These are phyloP conservation scores for Aphidius gifuensis DNA, from an alignment of 1,140 invertebrate genomes.

Conservation along the genomic window DNA sequence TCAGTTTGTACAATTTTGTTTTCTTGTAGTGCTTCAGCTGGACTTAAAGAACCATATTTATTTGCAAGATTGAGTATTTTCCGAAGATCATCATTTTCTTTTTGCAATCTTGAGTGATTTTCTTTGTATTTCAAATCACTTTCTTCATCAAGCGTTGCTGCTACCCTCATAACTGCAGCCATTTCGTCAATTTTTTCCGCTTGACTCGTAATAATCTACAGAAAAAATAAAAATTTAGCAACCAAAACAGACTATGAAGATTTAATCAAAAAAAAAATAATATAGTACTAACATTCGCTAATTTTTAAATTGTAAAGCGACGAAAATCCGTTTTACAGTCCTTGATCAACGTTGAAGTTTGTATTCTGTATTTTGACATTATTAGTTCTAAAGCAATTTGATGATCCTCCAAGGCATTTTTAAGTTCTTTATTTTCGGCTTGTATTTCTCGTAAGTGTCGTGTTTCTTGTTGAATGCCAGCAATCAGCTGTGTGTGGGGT, in stretches of 20 bases:
- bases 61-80: slow-evolving; percentile 48
- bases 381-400: slow-evolving; percentile 91
- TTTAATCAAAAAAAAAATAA: background rate
- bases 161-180: slow-evolving; percentile 89
- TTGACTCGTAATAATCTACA: slow-evolving; percentile 68
- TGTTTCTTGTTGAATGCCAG: slow-evolving; percentile 89
- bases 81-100: slow-evolving; percentile 76
- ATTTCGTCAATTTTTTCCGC: slow-evolving; percentile 93
- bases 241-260: background rate
- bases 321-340: slow-evolving; percentile 71
- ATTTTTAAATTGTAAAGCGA: slow-evolving; percentile 69
- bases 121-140: slow-evolving; percentile 72
- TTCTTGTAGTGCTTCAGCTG: slow-evolving; percentile 31
- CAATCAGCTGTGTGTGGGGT: slow-evolving; percentile 81
- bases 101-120: slow-evolving; percentile 68
- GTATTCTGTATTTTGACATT: slow-evolving; percentile 96
- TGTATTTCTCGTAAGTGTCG: slow-evolving; percentile 86
- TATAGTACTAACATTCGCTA: slow-evolving; percentile 59
- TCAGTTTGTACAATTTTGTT: slow-evolving; percentile 48
- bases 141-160: slow-evolving; percentile 79
- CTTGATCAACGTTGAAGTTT: slow-evolving; percentile 79
- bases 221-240: slow-evolving; percentile 1
- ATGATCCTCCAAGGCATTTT: slow-evolving; percentile 88
- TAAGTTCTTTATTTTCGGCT: slow-evolving; percentile 86
- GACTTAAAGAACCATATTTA: slow-evolving; percentile 38